phyloP scores from a whole-genome alignment of 2,113 vertebrate genomes.

The Castor canadensis region DNA sequence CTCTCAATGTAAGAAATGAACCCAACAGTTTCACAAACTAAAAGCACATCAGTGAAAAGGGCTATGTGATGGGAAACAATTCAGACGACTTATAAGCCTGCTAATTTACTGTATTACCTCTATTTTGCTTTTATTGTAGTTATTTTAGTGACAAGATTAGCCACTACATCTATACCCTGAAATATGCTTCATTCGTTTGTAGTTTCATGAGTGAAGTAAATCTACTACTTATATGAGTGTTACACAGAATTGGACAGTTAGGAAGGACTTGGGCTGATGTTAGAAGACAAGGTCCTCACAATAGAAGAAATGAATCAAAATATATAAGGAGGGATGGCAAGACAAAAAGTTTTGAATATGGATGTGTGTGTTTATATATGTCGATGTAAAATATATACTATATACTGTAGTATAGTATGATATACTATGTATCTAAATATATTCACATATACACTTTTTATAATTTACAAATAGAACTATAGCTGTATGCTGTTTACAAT shows the following conservation, averaged over 20 bases:
- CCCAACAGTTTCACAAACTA: neutral
- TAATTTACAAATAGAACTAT: neutral
- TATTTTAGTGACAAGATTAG: neutral
- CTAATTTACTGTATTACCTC: neutral
- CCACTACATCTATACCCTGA: neutral
- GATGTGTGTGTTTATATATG: neutral
- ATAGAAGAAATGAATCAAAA: neutral
- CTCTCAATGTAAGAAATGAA: neutral
- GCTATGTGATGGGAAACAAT: neutral
- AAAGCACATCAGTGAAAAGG: neutral
- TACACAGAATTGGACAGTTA: neutral
- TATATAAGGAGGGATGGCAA: neutral
- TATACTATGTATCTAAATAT: neutral
- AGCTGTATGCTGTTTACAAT: neutral
- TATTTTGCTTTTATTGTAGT: neutral
- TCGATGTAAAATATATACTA: neutral
- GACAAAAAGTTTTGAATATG: neutral
- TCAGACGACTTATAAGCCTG: neutral
- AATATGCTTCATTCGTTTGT: neutral
- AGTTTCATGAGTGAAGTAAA: neutral
- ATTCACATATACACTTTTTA: neutral
- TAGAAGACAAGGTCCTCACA: neutral
- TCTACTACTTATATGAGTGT: neutral
- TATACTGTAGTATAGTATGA: too few relatives aligned
- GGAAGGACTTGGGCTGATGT: neutral